Base-by-base conservation (phyloP, 2,797 vertebrate genomes). In the Gouania willdenowi region DNA sequence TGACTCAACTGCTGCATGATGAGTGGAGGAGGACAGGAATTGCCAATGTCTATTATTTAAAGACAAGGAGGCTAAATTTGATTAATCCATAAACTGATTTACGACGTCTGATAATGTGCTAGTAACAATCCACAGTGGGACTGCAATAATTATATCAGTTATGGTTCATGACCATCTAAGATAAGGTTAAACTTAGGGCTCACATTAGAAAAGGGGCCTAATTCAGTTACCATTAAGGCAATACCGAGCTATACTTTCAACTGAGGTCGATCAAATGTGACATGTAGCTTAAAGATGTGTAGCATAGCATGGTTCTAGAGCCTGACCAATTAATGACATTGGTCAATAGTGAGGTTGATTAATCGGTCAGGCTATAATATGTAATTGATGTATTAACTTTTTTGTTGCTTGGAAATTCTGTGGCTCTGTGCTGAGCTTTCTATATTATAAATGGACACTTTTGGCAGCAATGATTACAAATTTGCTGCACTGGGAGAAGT, bases 21-120 rank as follows among this genome's bases (percentile, higher is more conserved):
- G 35, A 4, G 31, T n/a, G 22, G 36, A 26, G 52, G 43, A 48
- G 21, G 18, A 13, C 10, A 11, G 30, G n/a, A n/a, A 26, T 19
- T 4, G 2, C 4, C 19, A 4, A 19, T 4, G 17, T 4, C 37
- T 2, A 29, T 68, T 49, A 49, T 71, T 81, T 62, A 71, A 80
- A 69, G 40, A 70, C 2, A 21, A 21, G 48, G 62, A 36, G 16
- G 64, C 50, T 71, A 64, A 75, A 84, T 84, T 78, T 82, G 77
- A 85, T 85, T 77, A 87, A 84, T 84, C 80, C 78, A 82, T 82
- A 81, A 85, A 84, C 60, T 84, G 80, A 86, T 86, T 79, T 71
- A 73, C 56, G 55, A 54, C 30, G 56, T 65, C 68, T 81, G 79
- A 87, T 84, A 81, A 85, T 75, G 51, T 62, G 71, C 57, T 63